phyloP scores from a whole-genome alignment of 2,888 invertebrate genomes.

The Nomada goodeniana region DNA sequence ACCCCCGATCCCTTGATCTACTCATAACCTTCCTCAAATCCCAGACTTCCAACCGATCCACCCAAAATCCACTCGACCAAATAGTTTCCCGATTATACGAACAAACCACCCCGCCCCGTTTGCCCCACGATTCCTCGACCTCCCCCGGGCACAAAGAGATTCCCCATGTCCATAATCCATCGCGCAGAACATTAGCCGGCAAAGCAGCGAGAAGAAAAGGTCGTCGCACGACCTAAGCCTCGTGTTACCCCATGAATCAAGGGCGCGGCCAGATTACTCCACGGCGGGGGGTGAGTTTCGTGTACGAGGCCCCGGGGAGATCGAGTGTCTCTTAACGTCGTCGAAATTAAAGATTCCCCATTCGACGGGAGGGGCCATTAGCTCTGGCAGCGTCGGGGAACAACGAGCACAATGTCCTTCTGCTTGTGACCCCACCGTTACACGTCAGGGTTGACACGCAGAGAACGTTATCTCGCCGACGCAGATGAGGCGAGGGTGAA shows the following conservation, averaged over 20 bases:
- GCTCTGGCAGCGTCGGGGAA: conserved; percentile 67
- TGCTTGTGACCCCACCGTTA: conserved; percentile 51
- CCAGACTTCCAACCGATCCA: too few species aligned
- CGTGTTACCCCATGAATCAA: conserved; percentile 39
- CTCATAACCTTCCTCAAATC: too few species aligned
- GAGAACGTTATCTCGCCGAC: conserved; percentile 77
- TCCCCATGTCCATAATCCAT: background rate
- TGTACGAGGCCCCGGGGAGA: conserved; percentile 69
- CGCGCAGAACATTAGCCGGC: conserved; percentile 1
- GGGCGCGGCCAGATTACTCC: conserved; percentile 26
- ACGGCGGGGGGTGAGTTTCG: background rate
- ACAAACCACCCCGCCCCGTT: too few species aligned
- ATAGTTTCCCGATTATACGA: background rate
- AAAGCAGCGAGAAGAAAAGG: conserved; percentile 25
- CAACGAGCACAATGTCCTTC: conserved; percentile 77
- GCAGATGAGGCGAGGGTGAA: conserved; percentile 76
- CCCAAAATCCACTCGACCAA: too few species aligned
- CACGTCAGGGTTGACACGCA: conserved; percentile 51
- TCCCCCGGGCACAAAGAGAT: too few species aligned
- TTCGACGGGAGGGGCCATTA: conserved; percentile 72
- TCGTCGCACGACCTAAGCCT: conserved; percentile 38
- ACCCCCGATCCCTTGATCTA: too few species aligned
- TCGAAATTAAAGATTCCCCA: conserved; percentile 78
- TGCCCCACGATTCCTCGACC: too few species aligned
- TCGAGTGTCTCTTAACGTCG: conserved; percentile 71